Percentiles rank a stretch among this genome's conserved stretches.
These are phyloP conservation scores for Aspidiotus destructor DNA, from an alignment of 2,888 invertebrate species.

Conservation along the genomic window DNA sequence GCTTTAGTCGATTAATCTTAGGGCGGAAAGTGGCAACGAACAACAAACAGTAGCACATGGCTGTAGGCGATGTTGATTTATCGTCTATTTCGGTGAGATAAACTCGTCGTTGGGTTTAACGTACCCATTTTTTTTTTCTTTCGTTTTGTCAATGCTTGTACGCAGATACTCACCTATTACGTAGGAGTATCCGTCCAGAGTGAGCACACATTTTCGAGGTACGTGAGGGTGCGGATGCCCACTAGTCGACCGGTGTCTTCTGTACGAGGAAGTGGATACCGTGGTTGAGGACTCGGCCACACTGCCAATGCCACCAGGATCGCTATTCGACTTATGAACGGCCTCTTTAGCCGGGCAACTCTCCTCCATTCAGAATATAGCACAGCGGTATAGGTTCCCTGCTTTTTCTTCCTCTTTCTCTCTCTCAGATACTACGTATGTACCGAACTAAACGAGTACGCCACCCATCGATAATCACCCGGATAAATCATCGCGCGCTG, in stretches of 20 bases:
- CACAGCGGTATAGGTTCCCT: not conserved
- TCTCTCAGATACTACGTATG: too few relatives aligned
- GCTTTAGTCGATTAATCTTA: too few relatives aligned
- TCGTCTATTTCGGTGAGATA: too few relatives aligned
- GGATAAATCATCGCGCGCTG: not conserved
- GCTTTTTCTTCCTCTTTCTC: not conserved
- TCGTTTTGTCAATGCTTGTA: too few relatives aligned
- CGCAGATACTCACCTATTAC: constrained; percentile 63
- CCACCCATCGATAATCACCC: constrained; percentile 2
- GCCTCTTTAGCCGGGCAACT: constrained; percentile 20
- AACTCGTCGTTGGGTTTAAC: too few relatives aligned
- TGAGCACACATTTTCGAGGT: constrained; percentile 68
- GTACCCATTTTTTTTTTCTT: too few relatives aligned
- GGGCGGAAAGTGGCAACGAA: too few relatives aligned
- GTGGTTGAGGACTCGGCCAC: constrained; percentile 8
- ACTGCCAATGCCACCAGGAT: constrained; percentile 16
- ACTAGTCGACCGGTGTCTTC: constrained; percentile 33
- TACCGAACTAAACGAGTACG: not conserved
- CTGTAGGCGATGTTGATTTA: too few relatives aligned
- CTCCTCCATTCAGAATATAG: constrained; percentile 22
- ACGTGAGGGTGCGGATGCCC: constrained; percentile 43
- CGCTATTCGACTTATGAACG: constrained; percentile 32
- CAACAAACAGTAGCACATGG: too few relatives aligned
- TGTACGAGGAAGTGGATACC: not conserved
- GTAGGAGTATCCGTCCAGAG: constrained; percentile 76